Conservation (phyloP, 2,888 invertebrate genomes). For the Limnephilus rhombicus region DNA sequence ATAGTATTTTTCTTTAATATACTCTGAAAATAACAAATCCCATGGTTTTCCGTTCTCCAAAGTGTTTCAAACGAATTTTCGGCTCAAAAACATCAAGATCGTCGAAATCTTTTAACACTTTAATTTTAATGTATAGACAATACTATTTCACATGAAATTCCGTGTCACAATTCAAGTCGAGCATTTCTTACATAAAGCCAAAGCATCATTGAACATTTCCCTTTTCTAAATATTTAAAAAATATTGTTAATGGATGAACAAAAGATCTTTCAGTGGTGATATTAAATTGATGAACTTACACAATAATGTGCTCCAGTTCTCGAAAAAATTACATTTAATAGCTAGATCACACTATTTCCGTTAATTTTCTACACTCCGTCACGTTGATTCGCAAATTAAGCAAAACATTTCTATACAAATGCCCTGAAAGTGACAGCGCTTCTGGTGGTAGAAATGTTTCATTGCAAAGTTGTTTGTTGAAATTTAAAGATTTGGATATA, state of each 20-base stretch:
- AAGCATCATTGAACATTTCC: neutral
- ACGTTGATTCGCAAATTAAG: neutral
- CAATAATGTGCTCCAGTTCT: neutral
- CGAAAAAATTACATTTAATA: neutral
- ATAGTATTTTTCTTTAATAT: constrained; percentile 63
- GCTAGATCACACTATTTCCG: no score
- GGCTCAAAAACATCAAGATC: neutral
- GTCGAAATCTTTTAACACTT: neutral
- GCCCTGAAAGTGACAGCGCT: neutral
- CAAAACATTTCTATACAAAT: neutral
- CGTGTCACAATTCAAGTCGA: constrained; percentile 11
- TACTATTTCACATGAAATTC: constrained; percentile 17
- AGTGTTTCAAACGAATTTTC: constrained; percentile 33
- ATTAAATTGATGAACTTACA: neutral
- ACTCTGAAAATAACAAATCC: constrained; percentile 64
- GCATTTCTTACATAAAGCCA: constrained; percentile 23
- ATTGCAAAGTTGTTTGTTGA: neutral
- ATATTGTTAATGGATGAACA: neutral
- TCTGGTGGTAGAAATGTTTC: neutral
- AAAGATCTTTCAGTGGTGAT: neutral
- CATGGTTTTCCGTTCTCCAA: constrained; percentile 51
- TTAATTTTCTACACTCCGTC: neutral
- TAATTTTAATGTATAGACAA: neutral
- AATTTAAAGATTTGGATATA: neutral
- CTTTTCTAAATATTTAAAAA: neutral